Base-by-base conservation (phyloP, 2,888 invertebrate genomes). In the Myopa testacea region DNA sequence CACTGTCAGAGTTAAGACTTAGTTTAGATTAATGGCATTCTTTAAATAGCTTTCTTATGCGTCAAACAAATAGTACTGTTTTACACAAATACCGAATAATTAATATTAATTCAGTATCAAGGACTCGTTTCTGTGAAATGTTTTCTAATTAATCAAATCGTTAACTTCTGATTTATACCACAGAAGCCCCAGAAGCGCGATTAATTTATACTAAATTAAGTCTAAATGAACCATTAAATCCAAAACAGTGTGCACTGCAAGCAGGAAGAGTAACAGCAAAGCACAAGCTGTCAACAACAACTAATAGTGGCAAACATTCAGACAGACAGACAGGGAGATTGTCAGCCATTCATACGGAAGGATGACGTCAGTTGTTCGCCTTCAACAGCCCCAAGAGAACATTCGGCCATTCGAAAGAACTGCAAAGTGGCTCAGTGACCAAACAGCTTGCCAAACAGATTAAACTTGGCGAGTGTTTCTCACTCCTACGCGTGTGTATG, bases 201-300 rank as follows among this genome's bases (percentile, higher is more conserved):
- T 69, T 69, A 69, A 69, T 69, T 69, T 69, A 45, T 26, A 69
- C 50, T 69, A 52, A 69, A 26, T 69, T n/a, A 69, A 52, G n/a
- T 69, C 34, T 8, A 45, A 68, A 68, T 1, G 12, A 50, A 69
- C 10, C 50, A 50, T 50, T 50, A 52, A 52, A 26, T 26, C 26
- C 50, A 50, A 45, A 52, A 69, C 50, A 50, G 10, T 10, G 34
- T 6, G 26, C 40, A 38, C 12, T 19, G 40, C n/a, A n/a, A 16
- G n/a, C 40, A 40, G 38, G 7, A 68, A 40, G 4, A 37, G 55
- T 16, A 37, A 6, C 6, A 52, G 26, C 55, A 52, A 34, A 12
- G 8, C 1, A 52, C 52, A 37, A 14, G 10, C 14, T 16, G 26
- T 26, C 26, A 26, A 12, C 55, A 70, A 37, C 70, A 34, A 55